phyloP scores from a whole-genome alignment of 2,888 invertebrate genomes.

The Chrysolina haemoptera region DNA sequence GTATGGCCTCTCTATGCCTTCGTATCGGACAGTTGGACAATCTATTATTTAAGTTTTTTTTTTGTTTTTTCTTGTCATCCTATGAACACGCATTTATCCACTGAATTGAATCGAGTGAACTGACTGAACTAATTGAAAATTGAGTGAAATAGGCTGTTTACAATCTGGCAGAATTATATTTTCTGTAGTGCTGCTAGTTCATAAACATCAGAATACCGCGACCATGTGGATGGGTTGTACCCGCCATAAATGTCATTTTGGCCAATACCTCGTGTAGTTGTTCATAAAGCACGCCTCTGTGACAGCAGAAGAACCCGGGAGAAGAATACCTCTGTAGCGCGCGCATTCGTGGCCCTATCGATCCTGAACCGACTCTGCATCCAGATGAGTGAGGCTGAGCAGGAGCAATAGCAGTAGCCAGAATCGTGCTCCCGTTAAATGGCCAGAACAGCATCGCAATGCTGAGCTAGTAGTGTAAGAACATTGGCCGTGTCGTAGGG shows the following conservation, averaged over 20 bases:
- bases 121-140: no score
- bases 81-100: no score
- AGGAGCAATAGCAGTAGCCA: conserved; percentile 34
- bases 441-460: conserved; percentile 63
- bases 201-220: background rate
- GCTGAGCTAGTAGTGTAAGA: conserved; percentile 65
- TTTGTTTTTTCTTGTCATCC: no score
- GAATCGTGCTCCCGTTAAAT: conserved; percentile 54
- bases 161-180: no score
- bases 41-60: no score
- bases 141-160: no score
- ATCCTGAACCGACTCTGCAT: conserved; percentile 51
- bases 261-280: conserved; percentile 4
- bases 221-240: conserved; percentile 7
- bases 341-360: conserved; percentile 56
- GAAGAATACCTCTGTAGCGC: conserved; percentile 51
- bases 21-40: no score
- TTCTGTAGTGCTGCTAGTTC: no score
- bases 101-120: no score
- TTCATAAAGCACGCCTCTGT: conserved; percentile 34
- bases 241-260: background rate
- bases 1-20: no score
- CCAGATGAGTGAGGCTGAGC: conserved; percentile 51
- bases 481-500: conserved; percentile 51
- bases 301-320: conserved; percentile 51